Evolutionary conservation across 1,140 invertebrate species (phyloP).

Genomic region (Danaus melanippus): DNA sequence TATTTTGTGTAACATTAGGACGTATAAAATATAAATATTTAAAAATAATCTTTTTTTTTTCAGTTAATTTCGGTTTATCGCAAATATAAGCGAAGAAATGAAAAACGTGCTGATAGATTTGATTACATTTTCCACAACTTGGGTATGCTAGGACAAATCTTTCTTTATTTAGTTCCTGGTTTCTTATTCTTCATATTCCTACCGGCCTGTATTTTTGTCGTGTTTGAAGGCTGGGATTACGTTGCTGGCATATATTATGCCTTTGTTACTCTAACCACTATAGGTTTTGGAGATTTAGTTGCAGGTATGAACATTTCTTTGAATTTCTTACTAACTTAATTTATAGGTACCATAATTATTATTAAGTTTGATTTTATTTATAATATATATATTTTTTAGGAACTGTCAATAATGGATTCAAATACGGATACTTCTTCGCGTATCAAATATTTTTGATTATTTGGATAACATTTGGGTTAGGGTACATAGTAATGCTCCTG

Average conservation of each 20-base stretch:
- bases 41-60: slow-evolving; percentile 31
- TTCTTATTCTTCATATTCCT: slow-evolving; percentile 92
- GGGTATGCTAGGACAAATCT: slow-evolving; percentile 82
- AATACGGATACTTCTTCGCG: slow-evolving; percentile 73
- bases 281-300: slow-evolving; percentile 95
- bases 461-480: slow-evolving; percentile 93
- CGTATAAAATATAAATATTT: not conserved
- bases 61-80: slow-evolving; percentile 81
- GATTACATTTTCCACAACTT: slow-evolving; percentile 78
- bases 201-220: slow-evolving; percentile 90
- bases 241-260: slow-evolving; percentile 93
- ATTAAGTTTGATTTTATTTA: slow-evolving; percentile 5
- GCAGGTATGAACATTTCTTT: slow-evolving; percentile 67
- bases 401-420: slow-evolving; percentile 72
- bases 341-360: not conserved
- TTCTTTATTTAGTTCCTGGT: slow-evolving; percentile 87
- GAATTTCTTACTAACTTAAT: not conserved
- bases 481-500: slow-evolving; percentile 92
- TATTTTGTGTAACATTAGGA: no score
- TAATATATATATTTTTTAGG: slow-evolving; percentile 46
- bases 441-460: slow-evolving; percentile 84
- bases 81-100: slow-evolving; percentile 83
- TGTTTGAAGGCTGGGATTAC: slow-evolving; percentile 92
- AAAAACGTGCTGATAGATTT: slow-evolving; percentile 66
- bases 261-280: slow-evolving; percentile 93